These are phyloP conservation scores for Sminthurides aquaticus DNA, from an alignment of 2,888 invertebrate species.

Conservation along the genomic window DNA sequence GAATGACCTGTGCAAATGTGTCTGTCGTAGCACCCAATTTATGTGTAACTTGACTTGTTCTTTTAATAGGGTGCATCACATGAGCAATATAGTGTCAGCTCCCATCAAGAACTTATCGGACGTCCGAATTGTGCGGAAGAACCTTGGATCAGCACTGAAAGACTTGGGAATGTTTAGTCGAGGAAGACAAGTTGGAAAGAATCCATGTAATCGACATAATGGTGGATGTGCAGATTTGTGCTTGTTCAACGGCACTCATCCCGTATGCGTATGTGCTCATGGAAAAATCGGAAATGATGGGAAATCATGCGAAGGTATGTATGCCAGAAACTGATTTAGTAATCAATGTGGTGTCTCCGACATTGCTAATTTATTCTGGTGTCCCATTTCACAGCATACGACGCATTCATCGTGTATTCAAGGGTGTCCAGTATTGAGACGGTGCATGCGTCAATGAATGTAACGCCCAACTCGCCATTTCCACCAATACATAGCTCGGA, in stretches of 20 bases:
- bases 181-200: conserved; percentile 54
- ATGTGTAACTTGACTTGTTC: too few relatives aligned
- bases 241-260: conserved; percentile 60
- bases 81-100: conserved; percentile 61
- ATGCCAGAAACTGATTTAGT: neutral
- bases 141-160: conserved; percentile 40
- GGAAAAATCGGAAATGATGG: conserved; percentile 63
- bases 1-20: too few relatives aligned
- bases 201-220: conserved; percentile 59
- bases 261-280: conserved; percentile 74
- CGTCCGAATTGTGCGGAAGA: conserved; percentile 36
- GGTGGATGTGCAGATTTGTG: conserved; percentile 74
- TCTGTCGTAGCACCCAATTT: neutral
- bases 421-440: conserved; percentile 73
- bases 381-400: conserved; percentile 56
- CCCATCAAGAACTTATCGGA: conserved; percentile 53
- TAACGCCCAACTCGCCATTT: conserved; percentile 66
- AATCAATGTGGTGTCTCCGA: neutral
- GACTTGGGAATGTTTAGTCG: conserved; percentile 53
- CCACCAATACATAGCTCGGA: conserved; percentile 63
- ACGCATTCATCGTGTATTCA: conserved; percentile 76
- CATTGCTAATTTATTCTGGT: too few relatives aligned
- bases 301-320: conserved; percentile 58
- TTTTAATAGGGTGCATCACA: conserved; percentile 50
- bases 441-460: conserved; percentile 63